phyloP scores from a whole-genome alignment of 2,113 vertebrate genomes.

The Nothoprocta pentlandii region DNA sequence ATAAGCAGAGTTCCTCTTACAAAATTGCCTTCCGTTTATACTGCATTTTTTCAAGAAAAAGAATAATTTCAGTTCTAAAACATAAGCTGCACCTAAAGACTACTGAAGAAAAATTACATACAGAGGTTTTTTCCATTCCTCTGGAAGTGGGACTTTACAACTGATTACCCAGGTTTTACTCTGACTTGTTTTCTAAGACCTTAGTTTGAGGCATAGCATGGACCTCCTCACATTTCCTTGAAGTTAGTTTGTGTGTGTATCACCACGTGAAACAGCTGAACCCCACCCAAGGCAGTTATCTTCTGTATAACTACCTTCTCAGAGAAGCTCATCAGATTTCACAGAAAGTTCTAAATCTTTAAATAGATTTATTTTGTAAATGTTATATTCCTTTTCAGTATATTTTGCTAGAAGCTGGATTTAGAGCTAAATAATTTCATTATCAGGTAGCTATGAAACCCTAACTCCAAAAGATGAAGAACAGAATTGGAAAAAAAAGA shows the following conservation, averaged over 20 bases:
- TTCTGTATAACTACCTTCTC: background rate
- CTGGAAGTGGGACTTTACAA: background rate
- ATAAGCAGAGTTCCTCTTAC: background rate
- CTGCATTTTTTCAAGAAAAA: background rate
- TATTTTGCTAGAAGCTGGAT: background rate
- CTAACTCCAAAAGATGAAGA: background rate
- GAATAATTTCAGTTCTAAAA: background rate
- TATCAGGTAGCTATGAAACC: background rate
- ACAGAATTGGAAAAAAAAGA: background rate
- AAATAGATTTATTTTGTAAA: background rate
- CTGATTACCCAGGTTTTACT: background rate
- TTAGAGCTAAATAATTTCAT: background rate
- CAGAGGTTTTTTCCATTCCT: background rate
- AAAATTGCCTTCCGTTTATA: background rate
- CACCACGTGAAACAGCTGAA: background rate
- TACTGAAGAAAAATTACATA: background rate
- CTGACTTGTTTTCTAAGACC: background rate
- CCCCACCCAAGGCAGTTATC: background rate
- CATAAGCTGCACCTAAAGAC: background rate
- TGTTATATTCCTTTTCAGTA: background rate
- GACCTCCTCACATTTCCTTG: background rate
- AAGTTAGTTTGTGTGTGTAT: background rate
- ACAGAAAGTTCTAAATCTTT: background rate
- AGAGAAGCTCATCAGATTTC: background rate
- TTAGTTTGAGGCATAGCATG: background rate